phyloP scores from a whole-genome alignment of 2,797 vertebrate species.

The Podargus strigoides region DNA sequence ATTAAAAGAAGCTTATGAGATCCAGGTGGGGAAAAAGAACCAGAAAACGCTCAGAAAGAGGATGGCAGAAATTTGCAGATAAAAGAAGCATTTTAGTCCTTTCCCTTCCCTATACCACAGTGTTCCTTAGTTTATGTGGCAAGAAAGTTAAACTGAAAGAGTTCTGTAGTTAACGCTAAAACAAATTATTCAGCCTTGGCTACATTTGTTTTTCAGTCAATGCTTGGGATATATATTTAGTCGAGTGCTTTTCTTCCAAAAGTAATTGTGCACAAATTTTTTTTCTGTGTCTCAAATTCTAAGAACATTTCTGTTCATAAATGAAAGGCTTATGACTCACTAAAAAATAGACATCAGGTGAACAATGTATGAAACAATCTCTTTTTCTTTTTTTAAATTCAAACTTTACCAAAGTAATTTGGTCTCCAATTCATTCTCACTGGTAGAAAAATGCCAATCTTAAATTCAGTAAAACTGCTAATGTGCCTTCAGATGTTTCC shows the following conservation, averaged over 20 bases:
- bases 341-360: background rate
- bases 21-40: background rate
- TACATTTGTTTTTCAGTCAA: background rate
- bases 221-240: background rate
- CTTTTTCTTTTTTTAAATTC: background rate
- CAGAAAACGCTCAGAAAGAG: background rate
- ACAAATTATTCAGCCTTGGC: background rate
- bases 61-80: background rate
- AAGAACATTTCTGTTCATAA: slow-evolving; percentile 21
- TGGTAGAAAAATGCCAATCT: background rate
- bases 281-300: slow-evolving; percentile 5
- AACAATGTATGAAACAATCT: background rate
- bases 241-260: background rate
- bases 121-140: background rate
- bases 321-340: background rate
- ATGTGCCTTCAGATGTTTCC: background rate
- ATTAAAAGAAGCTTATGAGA: background rate
- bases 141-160: background rate
- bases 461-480: background rate
- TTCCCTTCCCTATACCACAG: background rate
- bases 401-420: background rate
- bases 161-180: background rate
- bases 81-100: background rate
- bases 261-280: background rate
- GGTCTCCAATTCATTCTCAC: background rate